These are phyloP conservation scores for Halocaridina rubra DNA, from an alignment of 2,888 invertebrate genomes.

Conservation along the genomic window DNA sequence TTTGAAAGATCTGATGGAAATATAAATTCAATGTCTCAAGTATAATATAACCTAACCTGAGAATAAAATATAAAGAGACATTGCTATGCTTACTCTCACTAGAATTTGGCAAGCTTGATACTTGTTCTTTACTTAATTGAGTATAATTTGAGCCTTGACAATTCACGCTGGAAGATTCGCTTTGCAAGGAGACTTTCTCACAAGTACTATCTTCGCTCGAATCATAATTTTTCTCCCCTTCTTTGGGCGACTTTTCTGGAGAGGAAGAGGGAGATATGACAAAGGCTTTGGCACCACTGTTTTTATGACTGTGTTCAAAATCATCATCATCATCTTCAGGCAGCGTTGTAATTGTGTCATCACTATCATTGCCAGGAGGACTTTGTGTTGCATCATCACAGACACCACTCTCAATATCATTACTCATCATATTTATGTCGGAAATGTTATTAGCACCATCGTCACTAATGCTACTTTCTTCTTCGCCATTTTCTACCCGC, in stretches of 20 bases:
- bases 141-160: slow-evolving; percentile 20
- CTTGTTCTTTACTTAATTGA: background rate
- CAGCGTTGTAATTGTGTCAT: slow-evolving; percentile 40
- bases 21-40: background rate
- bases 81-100: background rate
- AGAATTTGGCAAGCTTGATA: background rate
- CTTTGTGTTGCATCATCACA: background rate
- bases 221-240: background rate
- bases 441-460: background rate
- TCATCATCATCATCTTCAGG: slow-evolving; percentile 25
- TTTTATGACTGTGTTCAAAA: background rate
- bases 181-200: background rate
- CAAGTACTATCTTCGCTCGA: background rate
- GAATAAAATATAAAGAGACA: background rate
- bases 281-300: background rate
- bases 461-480: background rate
- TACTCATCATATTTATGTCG: background rate
- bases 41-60: background rate
- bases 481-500: background rate
- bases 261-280: slow-evolving; percentile 26
- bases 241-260: background rate
- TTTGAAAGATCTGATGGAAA: background rate
- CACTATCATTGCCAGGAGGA: slow-evolving; percentile 26
- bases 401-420: background rate
- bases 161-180: slow-evolving; percentile 12